Percentiles rank a stretch among this genome's conserved stretches.
These are phyloP conservation scores for Stegophylla sp. DNA, from an alignment of 2,888 invertebrate species.

Conservation along the genomic window DNA sequence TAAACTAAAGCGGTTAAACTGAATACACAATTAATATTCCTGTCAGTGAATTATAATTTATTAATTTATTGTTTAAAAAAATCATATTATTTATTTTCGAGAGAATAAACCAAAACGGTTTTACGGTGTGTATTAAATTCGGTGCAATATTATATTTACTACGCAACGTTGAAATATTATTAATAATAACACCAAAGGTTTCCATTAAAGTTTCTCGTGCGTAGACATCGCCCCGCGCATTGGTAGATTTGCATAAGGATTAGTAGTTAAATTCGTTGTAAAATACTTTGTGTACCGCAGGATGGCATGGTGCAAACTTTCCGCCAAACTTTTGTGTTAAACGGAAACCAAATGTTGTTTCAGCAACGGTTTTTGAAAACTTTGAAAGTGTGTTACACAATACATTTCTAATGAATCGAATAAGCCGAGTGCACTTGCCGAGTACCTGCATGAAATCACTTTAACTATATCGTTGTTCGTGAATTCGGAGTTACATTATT, in stretches of 20 bases:
- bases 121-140: not conserved
- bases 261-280: slow-evolving; percentile 41
- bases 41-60: not conserved
- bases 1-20: not conserved
- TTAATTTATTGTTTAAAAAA: not conserved
- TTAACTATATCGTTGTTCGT: not conserved
- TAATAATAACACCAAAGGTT: slow-evolving; percentile 42
- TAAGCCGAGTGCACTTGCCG: slow-evolving; percentile 27
- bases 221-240: slow-evolving; percentile 22
- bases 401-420: slow-evolving; percentile 44
- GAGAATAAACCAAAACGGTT: not conserved
- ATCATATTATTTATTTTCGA: not conserved
- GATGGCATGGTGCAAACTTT: slow-evolving; percentile 27
- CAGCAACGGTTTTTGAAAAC: slow-evolving; percentile 38
- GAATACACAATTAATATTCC: not conserved
- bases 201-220: slow-evolving; percentile 45
- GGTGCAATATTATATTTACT: not conserved
- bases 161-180: slow-evolving; percentile 8
- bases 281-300: slow-evolving; percentile 39
- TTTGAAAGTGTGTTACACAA: slow-evolving; percentile 8
- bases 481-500: slow-evolving; percentile 14
- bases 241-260: slow-evolving; percentile 52
- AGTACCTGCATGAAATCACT: slow-evolving; percentile 13
- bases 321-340: slow-evolving; percentile 17
- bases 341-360: slow-evolving; percentile 44